Base-by-base conservation (phyloP, 2,113 vertebrate genomes). In the Grammomys dolichurus region DNA sequence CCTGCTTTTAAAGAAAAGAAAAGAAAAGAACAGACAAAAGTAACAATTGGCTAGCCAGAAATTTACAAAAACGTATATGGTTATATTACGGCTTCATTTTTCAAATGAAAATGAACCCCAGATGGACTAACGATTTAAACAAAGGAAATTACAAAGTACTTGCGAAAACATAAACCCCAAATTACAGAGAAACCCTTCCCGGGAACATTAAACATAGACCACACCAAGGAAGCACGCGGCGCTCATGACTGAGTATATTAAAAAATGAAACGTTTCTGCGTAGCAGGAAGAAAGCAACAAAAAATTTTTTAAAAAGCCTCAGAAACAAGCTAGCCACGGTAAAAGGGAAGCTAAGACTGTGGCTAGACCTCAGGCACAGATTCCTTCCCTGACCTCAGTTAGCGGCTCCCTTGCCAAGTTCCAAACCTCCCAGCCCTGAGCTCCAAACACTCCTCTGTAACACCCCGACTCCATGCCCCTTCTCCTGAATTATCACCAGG, bases 61-160 rank as follows among this genome's bases (percentile, higher is more conserved):
- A 63, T 84, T 60, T 67, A 31, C 17, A 11, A 67, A 28, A 48
- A 12, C 26, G 3, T 84, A 28, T 43, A 43, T 60, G 12, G 12
- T 60, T 40, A 60, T 28, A 26, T n/a, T 60, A 43, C 0, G 2
- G 13, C 22, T 60, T 63, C n/a, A 63, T 43, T 31, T 63, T 28
- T 90, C 69, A 20, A n/a, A 31, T 58, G 70, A 60, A 85, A 96
- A 91, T 80, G 54, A 84, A 65, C 65, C 84, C 88, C 91, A 95
- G 93, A 69, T 91, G 88, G 63, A 85, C 56, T 54, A 67, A 89
- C 58, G 43, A 69, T 54, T 60, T 46, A 48, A 51, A 84, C 40
- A 93, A 93, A 93, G 93, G 90, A 82, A 88, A 77, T 91, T 80
- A 48, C 58, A 82, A 96, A 91, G 76, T 36, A 46, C 28, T 56